phyloP scores from a whole-genome alignment of 2,888 invertebrate species.

The Leucania comma region DNA sequence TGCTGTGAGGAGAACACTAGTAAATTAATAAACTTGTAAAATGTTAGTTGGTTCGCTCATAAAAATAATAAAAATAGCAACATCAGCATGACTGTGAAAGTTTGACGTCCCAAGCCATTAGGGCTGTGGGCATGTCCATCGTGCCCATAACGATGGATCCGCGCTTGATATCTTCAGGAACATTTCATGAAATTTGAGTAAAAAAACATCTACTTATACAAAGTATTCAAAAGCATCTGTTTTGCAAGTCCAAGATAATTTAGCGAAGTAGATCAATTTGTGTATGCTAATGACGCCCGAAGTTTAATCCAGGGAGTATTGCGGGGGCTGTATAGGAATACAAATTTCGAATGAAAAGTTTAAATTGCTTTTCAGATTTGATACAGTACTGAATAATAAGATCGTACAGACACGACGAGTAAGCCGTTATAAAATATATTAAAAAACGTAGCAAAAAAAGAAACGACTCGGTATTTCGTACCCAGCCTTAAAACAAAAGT shows the following conservation, averaged over 20 bases:
- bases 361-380: conserved; percentile 37
- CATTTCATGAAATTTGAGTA: conserved; percentile 27
- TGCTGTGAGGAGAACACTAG: too few relatives aligned
- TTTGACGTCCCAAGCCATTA: too few relatives aligned
- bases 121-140: too few relatives aligned
- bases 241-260: conserved; percentile 29
- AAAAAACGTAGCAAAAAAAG: too few relatives aligned
- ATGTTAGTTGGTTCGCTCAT: too few relatives aligned
- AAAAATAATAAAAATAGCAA: too few relatives aligned
- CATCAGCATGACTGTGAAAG: too few relatives aligned
- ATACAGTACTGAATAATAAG: conserved; percentile 22
- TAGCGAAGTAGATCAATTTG: conserved; percentile 29
- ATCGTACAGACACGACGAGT: neutral
- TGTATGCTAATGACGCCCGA: conserved; percentile 25
- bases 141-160: too few relatives aligned
- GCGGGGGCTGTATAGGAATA: conserved; percentile 20
- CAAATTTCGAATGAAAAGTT: conserved; percentile 40
- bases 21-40: too few relatives aligned
- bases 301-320: conserved; percentile 25
- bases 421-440: neutral
- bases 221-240: conserved; percentile 28
- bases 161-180: too few relatives aligned
- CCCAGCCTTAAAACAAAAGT: too few relatives aligned
- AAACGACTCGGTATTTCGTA: too few relatives aligned
- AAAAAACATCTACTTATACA: conserved; percentile 7